Evolutionary conservation across 2,888 invertebrate species (phyloP).

Genomic region (Agrotis exclamationis): DNA sequence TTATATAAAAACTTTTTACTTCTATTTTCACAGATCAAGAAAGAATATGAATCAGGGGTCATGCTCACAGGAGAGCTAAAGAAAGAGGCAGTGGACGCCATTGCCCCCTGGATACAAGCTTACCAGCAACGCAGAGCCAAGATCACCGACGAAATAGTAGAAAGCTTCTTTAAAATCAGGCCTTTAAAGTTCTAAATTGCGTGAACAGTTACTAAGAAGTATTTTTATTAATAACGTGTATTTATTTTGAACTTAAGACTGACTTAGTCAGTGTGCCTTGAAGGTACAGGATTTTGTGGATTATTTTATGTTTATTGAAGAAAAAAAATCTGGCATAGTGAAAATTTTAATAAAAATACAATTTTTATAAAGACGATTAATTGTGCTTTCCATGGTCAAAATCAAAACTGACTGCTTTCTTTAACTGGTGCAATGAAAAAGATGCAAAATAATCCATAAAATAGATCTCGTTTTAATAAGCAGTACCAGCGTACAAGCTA

Average conservation of each 20-base stretch:
- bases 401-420: too few species aligned
- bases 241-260: conserved; percentile 42
- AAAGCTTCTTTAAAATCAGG: conserved; percentile 96
- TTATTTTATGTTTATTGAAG: conserved; percentile 6
- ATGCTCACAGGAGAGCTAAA: conserved; percentile 99
- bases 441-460: conserved; percentile 13
- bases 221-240: conserved; percentile 23
- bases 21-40: conserved; percentile 80
- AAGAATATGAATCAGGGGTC: conserved; percentile 96
- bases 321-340: too few species aligned
- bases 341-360: too few species aligned
- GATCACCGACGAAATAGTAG: conserved; percentile 96
- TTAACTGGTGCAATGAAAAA: too few species aligned
- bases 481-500: not conserved
- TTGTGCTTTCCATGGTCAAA: too few species aligned
- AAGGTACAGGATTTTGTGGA: conserved; percentile 37
- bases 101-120: conserved; percentile 93
- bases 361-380: too few species aligned
- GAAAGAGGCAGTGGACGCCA: conserved; percentile 95
- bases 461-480: not conserved
- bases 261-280: conserved; percentile 55
- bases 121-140: conserved; percentile 95
- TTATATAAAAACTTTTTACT: too few species aligned
- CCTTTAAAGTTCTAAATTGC: conserved; percentile 91
- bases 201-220: conserved; percentile 4